Base-by-base conservation (phyloP, 2,888 invertebrate species). In the Lampropteryx suffumata region DNA sequence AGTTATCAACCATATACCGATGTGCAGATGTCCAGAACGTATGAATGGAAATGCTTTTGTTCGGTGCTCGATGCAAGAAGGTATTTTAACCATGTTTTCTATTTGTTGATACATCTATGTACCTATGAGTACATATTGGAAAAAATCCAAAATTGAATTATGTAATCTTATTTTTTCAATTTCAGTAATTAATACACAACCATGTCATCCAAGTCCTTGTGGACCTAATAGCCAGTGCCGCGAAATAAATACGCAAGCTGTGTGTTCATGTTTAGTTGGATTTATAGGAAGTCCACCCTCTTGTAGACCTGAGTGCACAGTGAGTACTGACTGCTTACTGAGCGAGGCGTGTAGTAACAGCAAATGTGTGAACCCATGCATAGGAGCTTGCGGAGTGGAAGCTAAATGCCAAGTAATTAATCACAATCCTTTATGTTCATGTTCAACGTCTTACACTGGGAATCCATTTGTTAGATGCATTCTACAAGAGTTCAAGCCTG, bases 331-430 rank as follows among this genome's bases (percentile, higher is more conserved):
- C 75, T 96, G 96, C 77, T 78, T 92, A 3, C 92, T 93, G 35
- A 94, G 92, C 61, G 92, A 94, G 82, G 94, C 95, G 3, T 96
- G 96, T 68, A 92, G 92, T 44, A 96, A 95, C 71, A 94, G 94
- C 73, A 95, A 95, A 83, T 97, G 97, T 73, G 87, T 93, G 24
- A 93, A 96, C 76, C 96, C 96, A n/a, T 96, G 96, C 69, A 92
- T 92, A 46, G 95, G 95, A 64, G 92, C 95, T n/a, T 96, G 96
- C 71, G 96, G 96, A 13, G 86, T 95, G 21, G 90, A 89, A 58
- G 95, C 96, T 1, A 90, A 91, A 60, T 96, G 96, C 71, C 92
- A 94, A 81, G 94, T 96, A 21, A 93, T 95, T 39, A 95, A 94
- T 75, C 95, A 96, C 68, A 95, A 94, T 79, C 96, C 96, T 3